phyloP scores from a whole-genome alignment of 2,113 vertebrate species.

The Plecotus auritus region DNA sequence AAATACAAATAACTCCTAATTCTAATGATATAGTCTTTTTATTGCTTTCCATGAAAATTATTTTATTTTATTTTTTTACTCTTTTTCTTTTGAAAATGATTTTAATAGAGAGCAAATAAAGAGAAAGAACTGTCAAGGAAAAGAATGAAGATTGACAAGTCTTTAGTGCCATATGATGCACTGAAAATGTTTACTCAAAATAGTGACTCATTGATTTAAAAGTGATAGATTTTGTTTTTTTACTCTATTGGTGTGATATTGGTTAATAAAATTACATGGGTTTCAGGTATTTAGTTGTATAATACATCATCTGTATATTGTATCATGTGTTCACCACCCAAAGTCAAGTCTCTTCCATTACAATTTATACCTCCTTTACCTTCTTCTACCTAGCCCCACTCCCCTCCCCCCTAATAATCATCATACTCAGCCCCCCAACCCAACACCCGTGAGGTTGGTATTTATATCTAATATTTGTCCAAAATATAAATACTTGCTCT shows the following conservation, averaged over 20 bases:
- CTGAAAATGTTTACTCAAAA: not conserved
- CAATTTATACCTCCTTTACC: not conserved
- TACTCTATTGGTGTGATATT: not conserved
- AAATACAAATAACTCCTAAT: not conserved
- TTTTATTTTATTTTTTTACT: not conserved
- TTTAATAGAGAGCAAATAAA: not conserved
- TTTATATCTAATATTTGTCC: not conserved
- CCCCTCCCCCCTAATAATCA: not conserved
- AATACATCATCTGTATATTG: not conserved
- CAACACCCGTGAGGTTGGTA: not conserved
- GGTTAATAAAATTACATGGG: not conserved
- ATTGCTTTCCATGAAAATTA: not conserved
- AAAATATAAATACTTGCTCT: constrained; percentile 6
- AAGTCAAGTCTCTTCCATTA: not conserved
- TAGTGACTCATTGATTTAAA: not conserved
- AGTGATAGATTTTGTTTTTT: not conserved
- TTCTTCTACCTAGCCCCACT: not conserved
- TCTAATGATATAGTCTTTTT: not conserved
- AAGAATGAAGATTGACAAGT: not conserved
- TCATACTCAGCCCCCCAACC: not conserved
- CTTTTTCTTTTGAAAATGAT: not conserved
- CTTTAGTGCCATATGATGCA: not conserved
- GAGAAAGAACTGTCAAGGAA: not conserved
- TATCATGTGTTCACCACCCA: not conserved
- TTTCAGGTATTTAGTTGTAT: not conserved